Evolutionary conservation across 2,113 vertebrate species (phyloP), one percentile per base, ranked within the genome.

Genomic region (Synchiropus splendidus): DNA sequence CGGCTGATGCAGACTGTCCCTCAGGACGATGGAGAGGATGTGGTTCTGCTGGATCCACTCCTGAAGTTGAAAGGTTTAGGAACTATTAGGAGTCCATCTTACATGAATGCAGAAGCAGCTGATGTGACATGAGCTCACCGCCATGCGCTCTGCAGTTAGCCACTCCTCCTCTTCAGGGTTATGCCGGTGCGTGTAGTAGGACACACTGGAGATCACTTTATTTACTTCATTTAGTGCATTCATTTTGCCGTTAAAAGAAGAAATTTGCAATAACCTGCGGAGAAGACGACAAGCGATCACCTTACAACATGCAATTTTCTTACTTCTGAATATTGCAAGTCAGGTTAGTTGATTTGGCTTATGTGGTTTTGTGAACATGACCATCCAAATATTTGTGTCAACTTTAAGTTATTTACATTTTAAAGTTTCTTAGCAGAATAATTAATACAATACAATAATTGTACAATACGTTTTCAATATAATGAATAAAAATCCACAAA

Each of bases 141-240:
- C 95, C 95, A 99, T 99, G 74, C 95, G 89, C 75, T 99, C 95
- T 62, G 95, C 95, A 39, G 95, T 99, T 35, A 99, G 88, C 95
- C 95, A 99, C 50, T 99, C 95, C 51, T 97, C 94, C 63, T 99
- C 95, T 39, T 99, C 95, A 8, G 93, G 89, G 81, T 94, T 98
- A 63, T 99, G 95, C 2, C 95, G 92, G 66, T 98, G 93, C 18
- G 94, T 98, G 54, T 99, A 99, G 67, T 98, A 99, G 4, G 95
- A 99, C 31, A 99, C 95, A 69, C 94, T 99, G 61, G 95, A 96
- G 82, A 99, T 99, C 73, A 99, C 95, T 77, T 99, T 99, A 80
- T 99, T 99, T 53, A 99, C 92, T 89, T 99, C 95, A 86, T 99
- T 99, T 88, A 99, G 87, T 89, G 95, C 95, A 85, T 99, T 99